These are phyloP conservation scores for Carposina sasakii DNA, from an alignment of 1,140 invertebrate genomes.

Conservation along the genomic window DNA sequence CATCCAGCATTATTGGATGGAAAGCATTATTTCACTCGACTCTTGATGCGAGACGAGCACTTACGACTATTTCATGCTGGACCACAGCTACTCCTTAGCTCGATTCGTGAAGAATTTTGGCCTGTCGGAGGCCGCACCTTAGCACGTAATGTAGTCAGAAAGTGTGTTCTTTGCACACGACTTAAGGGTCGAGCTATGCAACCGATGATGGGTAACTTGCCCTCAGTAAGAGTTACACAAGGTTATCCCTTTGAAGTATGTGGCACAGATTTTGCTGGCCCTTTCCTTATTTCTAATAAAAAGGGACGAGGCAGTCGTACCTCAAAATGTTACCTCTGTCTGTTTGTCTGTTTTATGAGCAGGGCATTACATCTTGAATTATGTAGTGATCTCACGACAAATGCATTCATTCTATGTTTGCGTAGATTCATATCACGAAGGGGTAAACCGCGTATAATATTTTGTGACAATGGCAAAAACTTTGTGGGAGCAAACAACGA, in stretches of 20 bases:
- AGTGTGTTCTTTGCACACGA: conserved; percentile 7
- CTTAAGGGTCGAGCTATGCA: conserved; percentile 8
- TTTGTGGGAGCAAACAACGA: conserved; percentile 11
- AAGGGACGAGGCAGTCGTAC: conserved; percentile 22
- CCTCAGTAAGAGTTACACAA: not conserved
- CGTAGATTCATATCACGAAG: conserved; percentile 13
- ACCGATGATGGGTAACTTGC: conserved; percentile 19
- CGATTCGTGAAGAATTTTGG: conserved; percentile 8
- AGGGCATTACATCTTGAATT: conserved; percentile 31
- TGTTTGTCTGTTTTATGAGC: conserved; percentile 34
- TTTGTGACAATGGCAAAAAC: conserved; percentile 18
- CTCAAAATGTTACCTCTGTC: conserved; percentile 30
- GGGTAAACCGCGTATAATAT: conserved; percentile 2
- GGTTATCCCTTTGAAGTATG: conserved; percentile 16
- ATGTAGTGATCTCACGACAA: conserved; percentile 9
- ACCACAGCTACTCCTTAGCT: conserved; percentile 8
- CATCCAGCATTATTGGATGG: not conserved
- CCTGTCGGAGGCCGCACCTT: conserved; percentile 10
- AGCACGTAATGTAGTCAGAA: not conserved
- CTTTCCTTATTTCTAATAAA: conserved; percentile 24
- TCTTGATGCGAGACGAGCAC: not conserved
- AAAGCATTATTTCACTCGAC: not conserved
- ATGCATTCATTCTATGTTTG: conserved; percentile 11
- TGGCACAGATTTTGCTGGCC: conserved; percentile 34
- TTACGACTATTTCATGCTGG: conserved; percentile 7